phyloP scores from a whole-genome alignment of 1,140 invertebrate genomes.

The Leptonema lineaticorne region DNA sequence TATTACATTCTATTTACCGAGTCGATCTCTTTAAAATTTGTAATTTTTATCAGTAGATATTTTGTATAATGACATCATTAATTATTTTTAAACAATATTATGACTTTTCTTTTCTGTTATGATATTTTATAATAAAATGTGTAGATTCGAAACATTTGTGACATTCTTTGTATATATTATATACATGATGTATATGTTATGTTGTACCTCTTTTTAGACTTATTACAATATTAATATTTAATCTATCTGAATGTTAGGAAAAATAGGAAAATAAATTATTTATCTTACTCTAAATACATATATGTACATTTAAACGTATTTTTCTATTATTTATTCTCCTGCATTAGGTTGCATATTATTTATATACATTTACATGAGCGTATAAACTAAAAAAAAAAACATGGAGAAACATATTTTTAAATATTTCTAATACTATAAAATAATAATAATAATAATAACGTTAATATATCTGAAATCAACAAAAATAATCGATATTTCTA shows the following conservation, averaged over 20 bases:
- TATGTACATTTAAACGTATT: conserved; percentile 11
- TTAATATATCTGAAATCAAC: not conserved
- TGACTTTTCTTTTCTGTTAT: no score
- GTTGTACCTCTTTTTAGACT: conserved; percentile 25
- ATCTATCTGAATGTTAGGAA: conserved; percentile 33
- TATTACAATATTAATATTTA: conserved; percentile 30
- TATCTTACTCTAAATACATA: conserved; percentile 20
- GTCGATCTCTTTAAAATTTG: no score
- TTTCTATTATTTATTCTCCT: conserved; percentile 9
- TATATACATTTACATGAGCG: not conserved
- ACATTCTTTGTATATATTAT: conserved; percentile 2
- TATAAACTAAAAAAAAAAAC: not conserved
- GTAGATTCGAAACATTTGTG: not conserved
- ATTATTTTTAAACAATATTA: no score
- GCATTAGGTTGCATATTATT: not conserved
- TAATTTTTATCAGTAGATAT: no score
- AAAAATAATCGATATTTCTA: conserved; percentile 4
- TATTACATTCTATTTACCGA: no score
- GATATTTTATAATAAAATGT: not conserved
- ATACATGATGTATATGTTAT: conserved; percentile 21
- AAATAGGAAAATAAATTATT: conserved; percentile 29
- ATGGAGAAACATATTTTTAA: not conserved
- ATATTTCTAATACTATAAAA: no score
- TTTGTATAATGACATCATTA: no score
- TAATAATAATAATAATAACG: no score